phyloP scores from a whole-genome alignment of 2,797 vertebrate species.

The Ciconia nigra region DNA sequence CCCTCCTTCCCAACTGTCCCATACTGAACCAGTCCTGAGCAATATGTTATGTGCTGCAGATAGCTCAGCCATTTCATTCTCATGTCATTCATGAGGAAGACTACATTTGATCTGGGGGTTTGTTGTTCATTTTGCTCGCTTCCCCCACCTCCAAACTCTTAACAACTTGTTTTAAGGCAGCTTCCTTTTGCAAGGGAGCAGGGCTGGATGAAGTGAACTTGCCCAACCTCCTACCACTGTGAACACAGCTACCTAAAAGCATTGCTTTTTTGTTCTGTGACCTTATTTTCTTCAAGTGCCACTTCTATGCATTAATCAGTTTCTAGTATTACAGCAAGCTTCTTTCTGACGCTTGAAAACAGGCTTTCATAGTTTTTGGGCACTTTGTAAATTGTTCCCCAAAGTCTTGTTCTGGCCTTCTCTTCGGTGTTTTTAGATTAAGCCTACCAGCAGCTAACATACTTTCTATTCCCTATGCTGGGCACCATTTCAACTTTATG shows the following conservation, averaged over 20 bases:
- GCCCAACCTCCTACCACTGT: background rate
- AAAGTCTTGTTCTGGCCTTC: background rate
- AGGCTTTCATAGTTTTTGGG: background rate
- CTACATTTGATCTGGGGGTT: background rate
- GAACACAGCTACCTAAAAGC: background rate
- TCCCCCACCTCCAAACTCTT: background rate
- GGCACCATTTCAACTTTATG: background rate
- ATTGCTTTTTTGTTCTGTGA: rapidly evolving
- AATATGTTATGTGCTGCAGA: rapidly evolving
- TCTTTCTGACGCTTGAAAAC: background rate
- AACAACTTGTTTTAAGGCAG: background rate
- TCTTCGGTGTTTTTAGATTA: background rate
- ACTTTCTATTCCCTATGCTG: background rate
- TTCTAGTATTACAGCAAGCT: background rate
- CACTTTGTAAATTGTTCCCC: background rate
- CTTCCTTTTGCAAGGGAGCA: background rate
- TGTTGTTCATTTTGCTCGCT: background rate
- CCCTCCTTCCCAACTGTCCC: background rate
- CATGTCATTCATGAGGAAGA: background rate
- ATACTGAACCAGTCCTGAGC: background rate
- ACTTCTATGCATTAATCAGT: background rate
- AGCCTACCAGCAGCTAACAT: background rate
- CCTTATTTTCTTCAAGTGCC: background rate
- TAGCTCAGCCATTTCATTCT: background rate
- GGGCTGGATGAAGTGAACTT: background rate